Percentiles rank a stretch among this genome's conserved stretches.
These are phyloP conservation scores for Eptesicus fuscus DNA, from an alignment of 2,113 vertebrate species.

Conservation along the genomic window DNA sequence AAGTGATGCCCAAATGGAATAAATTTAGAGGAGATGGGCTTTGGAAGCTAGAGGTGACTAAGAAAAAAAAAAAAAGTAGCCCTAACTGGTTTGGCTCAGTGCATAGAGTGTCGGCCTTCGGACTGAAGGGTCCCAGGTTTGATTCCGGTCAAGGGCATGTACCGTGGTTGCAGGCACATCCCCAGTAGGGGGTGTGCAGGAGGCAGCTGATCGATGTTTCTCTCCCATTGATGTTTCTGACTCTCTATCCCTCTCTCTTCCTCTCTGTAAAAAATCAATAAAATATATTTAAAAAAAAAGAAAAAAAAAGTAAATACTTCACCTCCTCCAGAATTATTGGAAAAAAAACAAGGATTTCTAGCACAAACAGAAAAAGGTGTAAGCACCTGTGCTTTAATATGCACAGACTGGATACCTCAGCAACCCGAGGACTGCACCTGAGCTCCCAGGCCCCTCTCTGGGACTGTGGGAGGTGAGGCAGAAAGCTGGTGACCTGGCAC, in stretches of 20 bases:
- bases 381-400: neutral
- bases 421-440: neutral
- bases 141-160: no score
- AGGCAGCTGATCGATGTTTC: no score
- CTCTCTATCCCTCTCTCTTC: no score
- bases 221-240: no score
- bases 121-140: no score
- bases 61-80: neutral
- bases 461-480: neutral
- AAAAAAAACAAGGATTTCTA: neutral
- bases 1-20: neutral
- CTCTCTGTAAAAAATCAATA: no score
- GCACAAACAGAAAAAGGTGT: neutral
- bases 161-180: no score
- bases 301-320: neutral
- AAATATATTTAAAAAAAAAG: no score
- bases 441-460: neutral
- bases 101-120: no score
- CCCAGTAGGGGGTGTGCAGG: no score
- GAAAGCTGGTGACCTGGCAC: rapidly evolving
- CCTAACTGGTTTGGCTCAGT: no score
- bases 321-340: neutral
- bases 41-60: neutral
- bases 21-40: neutral
- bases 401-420: neutral